phyloP scores from a whole-genome alignment of 2,888 invertebrate species.

The Plebejus argus region DNA sequence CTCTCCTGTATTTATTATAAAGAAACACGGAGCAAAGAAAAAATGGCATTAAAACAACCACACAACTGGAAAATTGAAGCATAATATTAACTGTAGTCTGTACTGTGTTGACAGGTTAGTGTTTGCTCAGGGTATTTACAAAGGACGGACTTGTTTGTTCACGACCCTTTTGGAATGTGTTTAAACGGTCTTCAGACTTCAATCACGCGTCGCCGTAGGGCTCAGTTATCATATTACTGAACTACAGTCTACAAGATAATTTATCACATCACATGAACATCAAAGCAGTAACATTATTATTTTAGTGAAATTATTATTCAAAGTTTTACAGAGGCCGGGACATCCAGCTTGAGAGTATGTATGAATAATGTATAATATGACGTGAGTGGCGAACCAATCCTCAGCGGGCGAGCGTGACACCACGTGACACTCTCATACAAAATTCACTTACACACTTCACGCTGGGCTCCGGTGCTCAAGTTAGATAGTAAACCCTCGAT shows the following conservation, averaged over 20 bases:
- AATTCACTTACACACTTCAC: not conserved
- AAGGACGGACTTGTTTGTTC: not conserved
- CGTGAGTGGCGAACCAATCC: not conserved
- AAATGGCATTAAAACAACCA: not conserved
- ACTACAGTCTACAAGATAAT: not conserved
- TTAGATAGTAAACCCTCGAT: no score
- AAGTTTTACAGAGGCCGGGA: not conserved
- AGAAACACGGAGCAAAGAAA: not conserved
- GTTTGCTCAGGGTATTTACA: not conserved
- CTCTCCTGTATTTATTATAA: no score
- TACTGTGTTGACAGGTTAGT: not conserved
- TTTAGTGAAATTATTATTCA: not conserved
- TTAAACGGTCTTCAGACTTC: conserved; percentile 2
- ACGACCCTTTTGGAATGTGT: not conserved
- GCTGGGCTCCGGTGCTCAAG: not conserved
- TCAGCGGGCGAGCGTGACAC: not conserved
- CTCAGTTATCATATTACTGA: not conserved
- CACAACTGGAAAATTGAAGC: not conserved
- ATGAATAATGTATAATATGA: conserved; percentile 15
- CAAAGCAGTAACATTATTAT: not conserved
- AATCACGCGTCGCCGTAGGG: not conserved
- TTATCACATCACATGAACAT: not conserved
- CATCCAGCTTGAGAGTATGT: not conserved
- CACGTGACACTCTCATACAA: conserved; percentile 1
- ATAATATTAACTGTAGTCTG: not conserved